Evolutionary conservation across 2,797 vertebrate species (phyloP), one percentile per base, ranked within the genome.

Genomic region (Hoplostethus mediterraneus): DNA sequence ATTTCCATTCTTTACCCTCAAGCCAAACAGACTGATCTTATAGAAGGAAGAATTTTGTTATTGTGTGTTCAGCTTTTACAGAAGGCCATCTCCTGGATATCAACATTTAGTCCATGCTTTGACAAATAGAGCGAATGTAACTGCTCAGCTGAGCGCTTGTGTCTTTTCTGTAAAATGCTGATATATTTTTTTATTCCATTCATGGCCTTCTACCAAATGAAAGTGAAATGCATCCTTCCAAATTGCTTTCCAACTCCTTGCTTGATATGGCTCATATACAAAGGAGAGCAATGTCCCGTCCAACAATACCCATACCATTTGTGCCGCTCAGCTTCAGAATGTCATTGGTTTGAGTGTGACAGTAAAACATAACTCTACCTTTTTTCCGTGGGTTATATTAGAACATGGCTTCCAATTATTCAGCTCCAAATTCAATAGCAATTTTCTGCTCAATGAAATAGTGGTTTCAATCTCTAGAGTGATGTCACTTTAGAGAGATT

Each of bases 391-490:
- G 77, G 48, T 86, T 78, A 75, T 79, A 67, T 88, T 83, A 83
- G 87, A 89, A 92, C 91, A 90, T 86, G 77, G 78, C 86, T 77
- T 87, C 91, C 92, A 94, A 93, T 93, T 93, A 94, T 92, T 92
- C 90, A 92, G 90, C 88, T 88, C 89, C 89, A 90, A 93, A 94
- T 92, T 93, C 93, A 94, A 94, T 94, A 94, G 91, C 92, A 91
- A 93, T 92, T 93, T 93, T 93, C 90, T 91, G 90, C 91, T 93
- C 92, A 91, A 93, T 93, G 92, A 94, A 92, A 93, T 91, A 91
- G 92, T 89, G 91, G 91, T 92, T 92, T 92, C 92, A 92, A 92
- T 93, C 93, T 89, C 84, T 69, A 44, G 90, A 94, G 92, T 93
- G 90, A 91, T 90, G 91, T 89, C 89, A 92, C 88, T 92, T 93